These are phyloP conservation scores for Drosophila nikananu DNA, from an alignment of 1,140 invertebrate species.

Conservation along the genomic window DNA sequence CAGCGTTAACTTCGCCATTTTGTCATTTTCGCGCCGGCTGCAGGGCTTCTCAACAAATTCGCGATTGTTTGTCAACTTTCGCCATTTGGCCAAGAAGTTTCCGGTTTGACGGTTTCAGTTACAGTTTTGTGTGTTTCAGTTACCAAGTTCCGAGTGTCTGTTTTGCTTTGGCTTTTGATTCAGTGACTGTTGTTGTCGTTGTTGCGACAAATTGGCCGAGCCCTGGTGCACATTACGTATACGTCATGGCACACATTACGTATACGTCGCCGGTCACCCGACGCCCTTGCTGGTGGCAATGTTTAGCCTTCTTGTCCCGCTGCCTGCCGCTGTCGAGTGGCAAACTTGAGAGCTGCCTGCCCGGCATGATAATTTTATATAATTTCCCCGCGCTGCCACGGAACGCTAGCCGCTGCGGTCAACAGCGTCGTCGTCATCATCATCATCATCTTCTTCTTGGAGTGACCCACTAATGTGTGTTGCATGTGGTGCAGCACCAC, in stretches of 20 bases:
- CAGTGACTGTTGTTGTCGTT: constrained; percentile 17
- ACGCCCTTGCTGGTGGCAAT: constrained; percentile 19
- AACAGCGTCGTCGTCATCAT: constrained; percentile 30
- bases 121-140: constrained; percentile 22
- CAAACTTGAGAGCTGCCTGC: constrained; percentile 60
- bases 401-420: constrained; percentile 45
- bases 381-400: constrained; percentile 62
- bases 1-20: constrained; percentile 80
- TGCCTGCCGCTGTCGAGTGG: constrained; percentile 62
- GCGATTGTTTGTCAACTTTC: constrained; percentile 68
- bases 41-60: constrained; percentile 53
- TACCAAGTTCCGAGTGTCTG: constrained; percentile 21
- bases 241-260: constrained; percentile 54
- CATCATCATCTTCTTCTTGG: constrained; percentile 15
- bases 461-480: constrained; percentile 64
- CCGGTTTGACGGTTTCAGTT: constrained; percentile 24
- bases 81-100: constrained; percentile 62
- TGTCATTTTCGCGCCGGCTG: constrained; percentile 58
- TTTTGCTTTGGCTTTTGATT: neutral
- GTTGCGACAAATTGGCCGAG: constrained; percentile 61
- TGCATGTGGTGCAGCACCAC: constrained; percentile 55
- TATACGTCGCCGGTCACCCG: constrained; percentile 57
- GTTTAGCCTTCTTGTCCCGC: constrained; percentile 51
- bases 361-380: constrained; percentile 83
- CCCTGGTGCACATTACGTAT: constrained; percentile 69